A percentile compares a stretch with the other conserved stretches of the same genome.
Conservation (phyloP, 2,888 invertebrate genomes). For the Allygus modestus region DNA sequence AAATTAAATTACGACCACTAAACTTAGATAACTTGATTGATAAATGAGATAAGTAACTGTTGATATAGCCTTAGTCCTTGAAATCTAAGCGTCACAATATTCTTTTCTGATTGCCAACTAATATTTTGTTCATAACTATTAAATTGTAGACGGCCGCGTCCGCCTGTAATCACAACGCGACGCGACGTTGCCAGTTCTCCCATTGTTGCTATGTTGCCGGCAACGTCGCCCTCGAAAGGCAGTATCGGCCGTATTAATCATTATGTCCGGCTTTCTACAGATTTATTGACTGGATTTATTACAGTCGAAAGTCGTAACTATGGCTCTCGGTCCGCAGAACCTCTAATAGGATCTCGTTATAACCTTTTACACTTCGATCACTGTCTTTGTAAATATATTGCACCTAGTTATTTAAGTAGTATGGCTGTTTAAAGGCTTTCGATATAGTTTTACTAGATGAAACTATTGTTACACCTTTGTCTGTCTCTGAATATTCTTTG, state of each 20-base stretch:
- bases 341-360: background rate
- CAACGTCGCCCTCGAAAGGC: background rate
- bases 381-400: too few relatives aligned
- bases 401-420: too few relatives aligned
- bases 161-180: background rate
- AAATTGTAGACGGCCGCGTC: background rate
- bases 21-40: too few relatives aligned
- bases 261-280: constrained; percentile 26
- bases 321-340: background rate
- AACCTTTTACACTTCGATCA: too few relatives aligned
- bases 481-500: too few relatives aligned
- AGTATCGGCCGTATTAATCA: constrained; percentile 27
- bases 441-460: too few relatives aligned
- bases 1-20: too few relatives aligned
- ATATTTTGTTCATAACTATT: background rate
- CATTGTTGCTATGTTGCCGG: background rate
- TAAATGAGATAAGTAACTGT: too few relatives aligned
- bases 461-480: too few relatives aligned
- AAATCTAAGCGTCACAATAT: too few relatives aligned
- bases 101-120: background rate
- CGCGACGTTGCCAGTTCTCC: constrained; percentile 26
- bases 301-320: constrained; percentile 20
- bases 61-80: too few relatives aligned
- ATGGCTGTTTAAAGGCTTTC: too few relatives aligned
- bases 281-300: constrained; percentile 36